phyloP scores from a whole-genome alignment of 1,140 invertebrate species.

The Apis cerana region DNA sequence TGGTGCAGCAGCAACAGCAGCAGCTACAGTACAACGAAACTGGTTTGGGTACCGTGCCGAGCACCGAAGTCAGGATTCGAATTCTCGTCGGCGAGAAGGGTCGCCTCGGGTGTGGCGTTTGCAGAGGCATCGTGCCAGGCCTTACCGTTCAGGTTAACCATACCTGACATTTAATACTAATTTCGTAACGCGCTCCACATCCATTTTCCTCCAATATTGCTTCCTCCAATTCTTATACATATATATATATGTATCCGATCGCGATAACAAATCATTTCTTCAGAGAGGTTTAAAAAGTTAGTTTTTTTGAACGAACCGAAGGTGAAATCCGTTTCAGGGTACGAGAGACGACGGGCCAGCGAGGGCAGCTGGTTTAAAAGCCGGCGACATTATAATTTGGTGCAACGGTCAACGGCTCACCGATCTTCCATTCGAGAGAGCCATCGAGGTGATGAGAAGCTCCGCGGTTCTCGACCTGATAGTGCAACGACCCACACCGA shows the following conservation, averaged over 20 bases:
- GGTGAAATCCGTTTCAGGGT: constrained; percentile 83
- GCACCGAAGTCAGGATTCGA: constrained; percentile 76
- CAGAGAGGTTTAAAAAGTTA: too few relatives aligned
- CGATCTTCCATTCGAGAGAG: constrained; percentile 78
- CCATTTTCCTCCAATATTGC: too few relatives aligned
- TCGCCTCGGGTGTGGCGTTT: constrained; percentile 78
- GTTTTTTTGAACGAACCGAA: too few relatives aligned
- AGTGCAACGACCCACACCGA: constrained; percentile 74
- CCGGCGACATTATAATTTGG: constrained; percentile 95
- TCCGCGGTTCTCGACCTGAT: constrained; percentile 75
- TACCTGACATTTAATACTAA: constrained; percentile 3
- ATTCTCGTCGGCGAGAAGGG: constrained; percentile 78
- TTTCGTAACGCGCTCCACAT: background rate
- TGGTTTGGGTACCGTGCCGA: constrained; percentile 65
- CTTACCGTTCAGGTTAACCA: constrained; percentile 77
- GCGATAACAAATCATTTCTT: too few relatives aligned
- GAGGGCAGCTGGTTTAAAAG: constrained; percentile 91
- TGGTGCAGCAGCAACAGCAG: constrained; percentile 82
- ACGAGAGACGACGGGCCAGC: constrained; percentile 95
- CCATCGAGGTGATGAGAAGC: constrained; percentile 77
- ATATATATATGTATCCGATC: too few relatives aligned
- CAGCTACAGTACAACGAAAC: constrained; percentile 74
- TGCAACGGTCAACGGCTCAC: constrained; percentile 88
- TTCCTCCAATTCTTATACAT: too few relatives aligned
- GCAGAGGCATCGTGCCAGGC: constrained; percentile 76